Percentiles rank a stretch among this genome's conserved stretches.
Conservation (phyloP, 2,113 vertebrate species). For the Rhabdornis inornatus region DNA sequence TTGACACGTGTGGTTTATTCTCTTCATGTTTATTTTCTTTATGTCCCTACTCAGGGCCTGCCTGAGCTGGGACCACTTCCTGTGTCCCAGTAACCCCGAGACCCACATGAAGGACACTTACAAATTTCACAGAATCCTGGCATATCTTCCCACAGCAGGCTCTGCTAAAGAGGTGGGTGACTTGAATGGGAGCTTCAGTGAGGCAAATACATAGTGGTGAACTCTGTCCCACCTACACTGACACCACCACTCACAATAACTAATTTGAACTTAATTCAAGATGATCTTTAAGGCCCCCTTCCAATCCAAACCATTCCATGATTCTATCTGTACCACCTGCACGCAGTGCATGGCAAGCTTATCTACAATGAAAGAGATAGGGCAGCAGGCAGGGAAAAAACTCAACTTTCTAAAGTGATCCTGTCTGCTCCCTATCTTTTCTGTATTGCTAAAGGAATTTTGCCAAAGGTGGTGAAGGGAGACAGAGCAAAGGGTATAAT, state of each 20-base stretch:
- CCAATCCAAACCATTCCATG: not conserved
- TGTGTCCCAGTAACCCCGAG: rapidly evolving
- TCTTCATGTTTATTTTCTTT: not conserved
- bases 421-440: not conserved
- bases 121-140: not conserved
- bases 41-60: not conserved
- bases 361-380: not conserved
- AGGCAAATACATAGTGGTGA: not conserved
- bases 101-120: rapidly evolving
- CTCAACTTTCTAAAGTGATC: not conserved
- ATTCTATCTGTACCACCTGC: not conserved
- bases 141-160: not conserved
- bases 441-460: not conserved
- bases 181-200: not conserved
- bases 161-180: not conserved
- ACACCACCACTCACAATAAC: not conserved
- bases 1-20: not conserved
- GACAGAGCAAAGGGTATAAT: not conserved
- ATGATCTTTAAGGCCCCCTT: not conserved
- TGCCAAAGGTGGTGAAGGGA: not conserved
- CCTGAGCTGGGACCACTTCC: not conserved
- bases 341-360: not conserved
- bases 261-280: not conserved
- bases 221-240: not conserved
- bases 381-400: not conserved